Percentiles rank a stretch among this genome's conserved stretches.
These are phyloP conservation scores for Cottoperca gobio DNA, from an alignment of 2,797 vertebrate genomes.

Conservation along the genomic window DNA sequence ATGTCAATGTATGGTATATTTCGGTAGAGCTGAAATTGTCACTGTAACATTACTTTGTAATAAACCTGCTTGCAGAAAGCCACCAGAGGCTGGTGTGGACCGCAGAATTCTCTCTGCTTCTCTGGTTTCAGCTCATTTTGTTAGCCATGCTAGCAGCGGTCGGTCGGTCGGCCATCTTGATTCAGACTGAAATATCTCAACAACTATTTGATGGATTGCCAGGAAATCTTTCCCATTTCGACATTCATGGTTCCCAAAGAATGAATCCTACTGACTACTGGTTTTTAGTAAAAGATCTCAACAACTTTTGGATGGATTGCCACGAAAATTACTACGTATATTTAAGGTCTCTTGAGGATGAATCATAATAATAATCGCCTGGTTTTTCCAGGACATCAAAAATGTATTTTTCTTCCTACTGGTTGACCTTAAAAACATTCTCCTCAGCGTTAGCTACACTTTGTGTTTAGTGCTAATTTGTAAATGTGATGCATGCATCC, in stretches of 20 bases:
- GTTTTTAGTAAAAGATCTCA: too few relatives aligned
- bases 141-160: neutral
- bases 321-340: neutral
- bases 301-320: neutral
- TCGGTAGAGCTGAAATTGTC: conserved; percentile 95
- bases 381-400: neutral
- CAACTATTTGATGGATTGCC: neutral
- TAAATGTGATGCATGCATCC: too few relatives aligned
- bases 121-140: neutral
- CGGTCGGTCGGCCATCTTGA: accelerated
- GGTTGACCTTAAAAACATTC: too few relatives aligned
- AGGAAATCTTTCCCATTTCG: neutral
- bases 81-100: conserved; percentile 74
- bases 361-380: neutral
- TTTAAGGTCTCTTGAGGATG: neutral
- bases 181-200: neutral
- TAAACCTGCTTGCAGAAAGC: conserved; percentile 96
- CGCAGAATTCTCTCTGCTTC: conserved; percentile 32
- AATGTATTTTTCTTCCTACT: neutral
- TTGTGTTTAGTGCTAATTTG: too few relatives aligned
- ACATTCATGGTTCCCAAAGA: too few relatives aligned
- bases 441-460: too few relatives aligned
- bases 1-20: conserved; percentile 91
- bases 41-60: conserved; percentile 94
- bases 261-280: too few relatives aligned